These are phyloP conservation scores for Phylloscopus trochilus DNA, from an alignment of 2,113 vertebrate species.

Conservation along the genomic window DNA sequence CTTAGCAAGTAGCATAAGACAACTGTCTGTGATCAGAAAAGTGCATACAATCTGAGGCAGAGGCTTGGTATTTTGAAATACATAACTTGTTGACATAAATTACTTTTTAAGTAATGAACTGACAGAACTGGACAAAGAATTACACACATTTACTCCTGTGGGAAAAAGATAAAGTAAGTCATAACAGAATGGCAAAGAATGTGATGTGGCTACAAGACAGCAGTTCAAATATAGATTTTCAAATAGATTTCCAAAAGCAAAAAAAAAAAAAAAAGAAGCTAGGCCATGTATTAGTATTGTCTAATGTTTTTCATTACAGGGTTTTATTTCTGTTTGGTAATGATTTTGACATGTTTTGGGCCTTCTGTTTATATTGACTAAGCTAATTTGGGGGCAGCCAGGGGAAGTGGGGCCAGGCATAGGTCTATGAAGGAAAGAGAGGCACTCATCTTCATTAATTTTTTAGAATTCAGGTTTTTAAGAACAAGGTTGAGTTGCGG, in stretches of 20 bases:
- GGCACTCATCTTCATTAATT: neutral
- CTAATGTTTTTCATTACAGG: neutral
- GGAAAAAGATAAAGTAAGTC: neutral
- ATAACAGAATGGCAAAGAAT: neutral
- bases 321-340: neutral
- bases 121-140: neutral
- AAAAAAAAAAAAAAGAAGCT: neutral
- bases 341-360: neutral
- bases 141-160: neutral
- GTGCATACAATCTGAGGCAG: neutral
- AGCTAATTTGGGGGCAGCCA: neutral
- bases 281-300: neutral
- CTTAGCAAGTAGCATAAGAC: neutral
- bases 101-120: neutral
- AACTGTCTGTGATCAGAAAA: neutral
- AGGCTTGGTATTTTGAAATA: neutral
- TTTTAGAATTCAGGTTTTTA: neutral
- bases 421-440: neutral
- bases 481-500: neutral
- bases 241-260: neutral
- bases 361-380: neutral
- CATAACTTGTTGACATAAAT: neutral
- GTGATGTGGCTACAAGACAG: neutral
- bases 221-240: neutral
- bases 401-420: rapidly evolving